Conservation (phyloP, 2,888 invertebrate species). For the Anthophora plumipes region DNA sequence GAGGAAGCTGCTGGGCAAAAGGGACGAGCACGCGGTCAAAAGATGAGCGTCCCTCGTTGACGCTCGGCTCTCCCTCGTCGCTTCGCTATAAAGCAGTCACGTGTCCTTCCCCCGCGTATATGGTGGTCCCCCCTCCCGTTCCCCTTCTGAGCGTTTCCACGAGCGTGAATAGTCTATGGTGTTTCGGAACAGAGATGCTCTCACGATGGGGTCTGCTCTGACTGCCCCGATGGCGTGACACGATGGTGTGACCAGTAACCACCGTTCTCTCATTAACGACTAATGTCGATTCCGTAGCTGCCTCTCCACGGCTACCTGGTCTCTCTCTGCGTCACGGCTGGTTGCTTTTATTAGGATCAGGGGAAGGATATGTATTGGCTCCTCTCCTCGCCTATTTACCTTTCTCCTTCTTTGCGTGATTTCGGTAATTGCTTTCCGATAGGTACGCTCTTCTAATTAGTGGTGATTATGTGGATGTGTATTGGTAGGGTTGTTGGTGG, state of each 20-base stretch:
- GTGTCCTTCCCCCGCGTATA: conserved; percentile 74
- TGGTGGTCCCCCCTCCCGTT: conserved; percentile 72
- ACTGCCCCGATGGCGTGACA: conserved; percentile 76
- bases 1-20: conserved; percentile 46
- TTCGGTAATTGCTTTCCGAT: not conserved
- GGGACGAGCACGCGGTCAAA: conserved; percentile 72
- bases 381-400: not conserved
- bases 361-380: conserved; percentile 40
- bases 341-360: conserved; percentile 64
- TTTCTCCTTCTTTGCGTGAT: not conserved
- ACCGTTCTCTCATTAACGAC: conserved; percentile 76
- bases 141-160: too few relatives aligned
- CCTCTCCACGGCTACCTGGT: conserved; percentile 60
- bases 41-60: conserved; percentile 74
- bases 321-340: conserved; percentile 39
- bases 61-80: conserved; percentile 62
- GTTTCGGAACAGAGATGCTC: conserved; percentile 80
- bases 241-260: conserved; percentile 75
- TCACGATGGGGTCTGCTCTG: conserved; percentile 77
- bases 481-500: too few relatives aligned
- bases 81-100: conserved; percentile 81
- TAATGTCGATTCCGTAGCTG: conserved; percentile 68
- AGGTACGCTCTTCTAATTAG: not conserved
- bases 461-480: too few relatives aligned
- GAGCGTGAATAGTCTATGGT: conserved; percentile 74